These are phyloP conservation scores for Anolis carolinensis DNA, from an alignment of 2,113 vertebrate species.

Conservation along the genomic window DNA sequence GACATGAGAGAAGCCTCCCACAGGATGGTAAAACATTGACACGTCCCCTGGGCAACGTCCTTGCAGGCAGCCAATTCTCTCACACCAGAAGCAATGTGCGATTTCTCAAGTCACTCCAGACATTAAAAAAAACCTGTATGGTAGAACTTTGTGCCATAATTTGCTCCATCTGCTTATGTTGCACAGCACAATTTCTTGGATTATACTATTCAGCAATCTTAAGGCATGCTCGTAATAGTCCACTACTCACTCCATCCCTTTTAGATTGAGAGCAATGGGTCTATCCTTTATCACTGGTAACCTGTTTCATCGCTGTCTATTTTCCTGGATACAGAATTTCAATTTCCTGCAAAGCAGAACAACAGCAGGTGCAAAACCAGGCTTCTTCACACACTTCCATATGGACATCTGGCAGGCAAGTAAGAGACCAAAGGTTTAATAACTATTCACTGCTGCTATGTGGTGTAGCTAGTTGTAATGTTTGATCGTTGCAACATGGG, in stretches of 20 bases:
- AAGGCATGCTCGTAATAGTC: background rate
- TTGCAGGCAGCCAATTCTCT: too few species aligned
- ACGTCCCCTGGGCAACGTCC: too few species aligned
- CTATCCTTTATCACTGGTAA: background rate
- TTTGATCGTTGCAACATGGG: background rate
- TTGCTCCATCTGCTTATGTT: background rate
- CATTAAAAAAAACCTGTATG: too few species aligned
- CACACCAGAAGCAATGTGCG: too few species aligned
- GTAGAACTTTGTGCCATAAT: too few species aligned
- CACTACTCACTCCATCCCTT: background rate
- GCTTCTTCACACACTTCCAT: background rate
- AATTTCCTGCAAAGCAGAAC: conserved; percentile 10
- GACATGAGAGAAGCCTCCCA: too few species aligned
- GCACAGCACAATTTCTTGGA: background rate
- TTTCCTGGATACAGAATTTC: background rate
- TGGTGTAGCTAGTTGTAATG: background rate
- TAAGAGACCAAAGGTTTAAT: background rate
- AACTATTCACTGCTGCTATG: background rate
- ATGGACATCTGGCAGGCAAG: conserved; percentile 11
- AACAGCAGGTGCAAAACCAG: conserved; percentile 5
- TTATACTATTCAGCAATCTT: background rate
- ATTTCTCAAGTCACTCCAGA: too few species aligned
- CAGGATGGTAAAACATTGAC: too few species aligned
- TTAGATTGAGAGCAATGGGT: background rate
- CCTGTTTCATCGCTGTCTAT: background rate